These are phyloP conservation scores for Timema cristinae DNA, from an alignment of 2,888 invertebrate genomes.

Conservation along the genomic window DNA sequence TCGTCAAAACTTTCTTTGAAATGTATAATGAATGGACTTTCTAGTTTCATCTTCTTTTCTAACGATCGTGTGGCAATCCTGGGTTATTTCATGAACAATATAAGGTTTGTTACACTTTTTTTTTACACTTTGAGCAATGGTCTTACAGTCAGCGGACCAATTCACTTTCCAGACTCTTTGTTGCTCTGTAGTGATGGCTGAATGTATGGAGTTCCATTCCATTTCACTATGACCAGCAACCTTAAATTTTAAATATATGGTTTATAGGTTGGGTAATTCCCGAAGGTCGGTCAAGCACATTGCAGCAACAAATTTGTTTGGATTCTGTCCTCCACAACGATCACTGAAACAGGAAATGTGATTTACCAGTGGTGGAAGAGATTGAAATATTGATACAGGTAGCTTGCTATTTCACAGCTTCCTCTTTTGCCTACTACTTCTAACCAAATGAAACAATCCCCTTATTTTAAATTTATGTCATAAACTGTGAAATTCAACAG, in stretches of 20 bases:
- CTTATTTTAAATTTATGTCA: background rate
- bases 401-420: slow-evolving; percentile 1
- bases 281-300: background rate
- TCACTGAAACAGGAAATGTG: slow-evolving; percentile 1
- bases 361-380: background rate
- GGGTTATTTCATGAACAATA: background rate
- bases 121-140: background rate
- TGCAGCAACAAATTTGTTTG: slow-evolving; percentile 4
- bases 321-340: background rate
- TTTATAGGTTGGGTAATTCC: background rate
- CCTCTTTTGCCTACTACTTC: slow-evolving; percentile 1
- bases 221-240: slow-evolving; percentile 10
- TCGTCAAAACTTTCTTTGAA: slow-evolving; percentile 11
- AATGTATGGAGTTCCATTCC: background rate
- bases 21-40: background rate
- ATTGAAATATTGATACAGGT: background rate
- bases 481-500: background rate
- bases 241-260: background rate
- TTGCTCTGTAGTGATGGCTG: slow-evolving; percentile 5
- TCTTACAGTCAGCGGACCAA: background rate
- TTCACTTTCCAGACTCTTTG: background rate
- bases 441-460: background rate
- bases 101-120: background rate
- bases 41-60: slow-evolving; percentile 1
- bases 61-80: background rate